phyloP scores from a whole-genome alignment of 2,797 vertebrate genomes.

The Acrocephalus scirpaceus region DNA sequence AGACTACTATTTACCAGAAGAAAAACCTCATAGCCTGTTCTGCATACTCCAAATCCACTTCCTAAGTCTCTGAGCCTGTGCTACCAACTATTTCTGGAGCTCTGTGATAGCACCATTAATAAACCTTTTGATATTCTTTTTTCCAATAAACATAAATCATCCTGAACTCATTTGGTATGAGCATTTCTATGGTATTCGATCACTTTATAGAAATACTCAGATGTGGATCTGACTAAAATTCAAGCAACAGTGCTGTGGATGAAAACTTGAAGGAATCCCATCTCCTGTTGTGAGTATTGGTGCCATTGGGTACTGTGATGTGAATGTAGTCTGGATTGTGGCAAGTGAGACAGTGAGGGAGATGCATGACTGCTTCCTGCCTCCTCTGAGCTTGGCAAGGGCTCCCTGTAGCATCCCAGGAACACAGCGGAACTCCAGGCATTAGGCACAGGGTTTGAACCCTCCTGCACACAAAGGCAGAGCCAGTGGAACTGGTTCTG shows the following conservation, averaged over 20 bases:
- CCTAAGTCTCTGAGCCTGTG: neutral
- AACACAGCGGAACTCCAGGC: neutral
- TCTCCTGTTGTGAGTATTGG: neutral
- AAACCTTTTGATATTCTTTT: slow-evolving; percentile 19
- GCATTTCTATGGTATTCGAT: neutral
- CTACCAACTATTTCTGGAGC: slow-evolving; percentile 8
- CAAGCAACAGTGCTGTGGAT: neutral
- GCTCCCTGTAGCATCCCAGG: neutral
- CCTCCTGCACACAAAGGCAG: neutral
- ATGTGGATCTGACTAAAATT: neutral
- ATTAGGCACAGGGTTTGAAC: fast-evolving
- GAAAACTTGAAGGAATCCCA: neutral
- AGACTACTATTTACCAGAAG: slow-evolving; percentile 5
- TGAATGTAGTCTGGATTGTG: neutral
- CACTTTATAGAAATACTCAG: neutral
- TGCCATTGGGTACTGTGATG: neutral
- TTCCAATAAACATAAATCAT: neutral
- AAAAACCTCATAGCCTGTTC: neutral
- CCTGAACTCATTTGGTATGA: neutral
- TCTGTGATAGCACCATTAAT: neutral
- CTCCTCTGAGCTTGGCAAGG: neutral
- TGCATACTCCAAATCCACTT: neutral
- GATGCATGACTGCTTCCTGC: neutral
- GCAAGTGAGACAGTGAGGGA: neutral
- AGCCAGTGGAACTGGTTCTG: neutral